Evolutionary conservation across 2,888 invertebrate species (phyloP), one percentile per base, ranked within the genome.

Genomic region (Cremastobaeus sp.): DNA sequence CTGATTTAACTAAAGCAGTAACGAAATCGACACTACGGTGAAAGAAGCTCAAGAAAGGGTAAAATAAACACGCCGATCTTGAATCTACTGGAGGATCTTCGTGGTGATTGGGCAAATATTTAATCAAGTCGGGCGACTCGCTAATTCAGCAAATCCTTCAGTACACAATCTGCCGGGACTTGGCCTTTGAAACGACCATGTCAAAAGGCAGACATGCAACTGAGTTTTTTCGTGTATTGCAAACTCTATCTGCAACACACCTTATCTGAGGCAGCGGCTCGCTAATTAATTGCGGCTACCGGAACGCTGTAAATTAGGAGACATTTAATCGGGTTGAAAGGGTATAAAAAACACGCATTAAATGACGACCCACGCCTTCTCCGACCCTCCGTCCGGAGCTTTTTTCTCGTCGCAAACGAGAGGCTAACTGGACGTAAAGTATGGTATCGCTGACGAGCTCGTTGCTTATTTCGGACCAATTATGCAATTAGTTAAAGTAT

Each of bases 401-500:
- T 78, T 55, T 74, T 74, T 55, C 55, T 57, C 64, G 57, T 17
- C 55, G 34, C 50, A 65, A 66, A 62, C 39, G 68, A 75, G 41
- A 71, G 50, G 37, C 65, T 39, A 77, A 68, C 78, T 78, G 79
- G 79, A 80, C 79, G 77, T 73, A 65, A 77, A 78, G 81, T 81
- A 82, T 79, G 82, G 73, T 77, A 78, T 80, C 78, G 78, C 76
- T 79, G 73, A 52, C 75, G 65, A 74, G 68, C 70, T 47, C 73
- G 75, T 75, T 76, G 76, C 65, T 77, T 76, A 78, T 57, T 80
- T 77, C 68, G 76, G 79, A 82, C 85, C 86, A 87, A 87, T 87
- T 86, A 87, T 86, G 85, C 87, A 87, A 87, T 87, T 87, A 86
- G 86, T 83, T 84, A 85, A 86, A 87, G 85, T 86, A 86, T 85